A percentile compares a stretch with the other conserved stretches of the same genome.
Conservation (phyloP, 2,797 vertebrate genomes). For the Dermochelys coriacea region DNA sequence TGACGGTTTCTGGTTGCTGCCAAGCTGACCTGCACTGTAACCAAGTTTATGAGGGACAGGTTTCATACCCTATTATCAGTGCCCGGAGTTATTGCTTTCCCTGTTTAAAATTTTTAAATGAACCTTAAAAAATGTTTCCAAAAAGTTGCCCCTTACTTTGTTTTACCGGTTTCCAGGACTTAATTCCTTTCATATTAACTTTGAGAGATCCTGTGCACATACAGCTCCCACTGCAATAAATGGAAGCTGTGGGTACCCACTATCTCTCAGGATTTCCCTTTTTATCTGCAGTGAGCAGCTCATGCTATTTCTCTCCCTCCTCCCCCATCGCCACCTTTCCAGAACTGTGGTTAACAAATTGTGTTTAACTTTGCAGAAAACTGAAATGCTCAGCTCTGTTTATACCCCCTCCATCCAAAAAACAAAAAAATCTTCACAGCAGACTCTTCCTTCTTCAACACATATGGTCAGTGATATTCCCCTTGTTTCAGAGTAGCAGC, state of each 20-base stretch:
- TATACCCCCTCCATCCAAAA: background rate
- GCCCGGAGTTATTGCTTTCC: background rate
- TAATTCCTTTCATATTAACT: background rate
- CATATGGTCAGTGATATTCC: background rate
- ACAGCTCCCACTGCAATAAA: background rate
- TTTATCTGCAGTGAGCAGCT: background rate
- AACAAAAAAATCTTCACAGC: background rate
- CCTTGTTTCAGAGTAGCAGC: too few species aligned
- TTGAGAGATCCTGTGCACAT: background rate
- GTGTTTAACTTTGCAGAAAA: conserved; percentile 12
- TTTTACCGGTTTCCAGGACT: background rate
- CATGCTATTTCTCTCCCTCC: background rate
- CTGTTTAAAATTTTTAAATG: accelerated
- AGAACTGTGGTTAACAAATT: conserved; percentile 1
- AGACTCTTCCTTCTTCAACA: background rate
- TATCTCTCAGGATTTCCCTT: background rate
- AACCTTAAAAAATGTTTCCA: background rate
- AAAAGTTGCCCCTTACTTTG: background rate
- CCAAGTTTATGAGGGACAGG: background rate
- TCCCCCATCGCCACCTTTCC: background rate
- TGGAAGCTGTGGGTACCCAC: background rate
- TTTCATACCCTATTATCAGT: background rate
- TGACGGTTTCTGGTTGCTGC: background rate
- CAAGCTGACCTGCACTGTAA: background rate
- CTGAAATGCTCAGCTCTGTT: background rate